Conservation (phyloP, 1,140 invertebrate species). For the Saccostrea glomerata region DNA sequence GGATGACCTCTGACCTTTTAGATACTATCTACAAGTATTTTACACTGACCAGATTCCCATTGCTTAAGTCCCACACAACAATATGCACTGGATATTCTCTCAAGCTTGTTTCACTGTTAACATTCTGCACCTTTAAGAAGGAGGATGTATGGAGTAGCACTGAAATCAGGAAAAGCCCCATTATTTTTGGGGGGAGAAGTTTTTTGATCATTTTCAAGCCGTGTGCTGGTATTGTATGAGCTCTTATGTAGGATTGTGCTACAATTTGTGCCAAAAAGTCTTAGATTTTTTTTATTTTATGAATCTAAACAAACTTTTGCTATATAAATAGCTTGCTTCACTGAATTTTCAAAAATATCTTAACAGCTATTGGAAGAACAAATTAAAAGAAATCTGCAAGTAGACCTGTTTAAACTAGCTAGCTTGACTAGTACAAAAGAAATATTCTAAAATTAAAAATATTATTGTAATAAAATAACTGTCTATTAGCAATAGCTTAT, state of each 20-base stretch:
- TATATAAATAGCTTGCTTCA: background rate
- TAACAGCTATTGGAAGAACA: too few relatives aligned
- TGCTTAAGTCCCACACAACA: constrained; percentile 26
- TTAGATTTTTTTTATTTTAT: background rate
- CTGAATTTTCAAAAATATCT: too few relatives aligned
- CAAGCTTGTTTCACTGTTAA: background rate
- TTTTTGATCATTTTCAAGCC: background rate
- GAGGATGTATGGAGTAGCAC: background rate
- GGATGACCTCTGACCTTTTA: constrained; percentile 75
- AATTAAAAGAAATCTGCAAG: too few relatives aligned
- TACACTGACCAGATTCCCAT: background rate
- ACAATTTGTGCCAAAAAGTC: background rate
- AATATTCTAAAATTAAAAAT: too few relatives aligned
- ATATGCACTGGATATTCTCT: background rate
- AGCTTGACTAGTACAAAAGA: too few relatives aligned
- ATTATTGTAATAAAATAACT: too few relatives aligned
- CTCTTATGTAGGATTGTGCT: background rate
- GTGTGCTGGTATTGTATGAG: background rate
- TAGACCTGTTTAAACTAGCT: too few relatives aligned
- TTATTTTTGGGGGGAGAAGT: background rate
- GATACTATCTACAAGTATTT: background rate
- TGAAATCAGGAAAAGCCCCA: background rate
- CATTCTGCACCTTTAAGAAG: background rate
- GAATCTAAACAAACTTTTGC: background rate
- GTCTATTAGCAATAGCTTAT: too few relatives aligned